Conservation (phyloP, 2,113 vertebrate species). For the Halcyon senegalensis region DNA sequence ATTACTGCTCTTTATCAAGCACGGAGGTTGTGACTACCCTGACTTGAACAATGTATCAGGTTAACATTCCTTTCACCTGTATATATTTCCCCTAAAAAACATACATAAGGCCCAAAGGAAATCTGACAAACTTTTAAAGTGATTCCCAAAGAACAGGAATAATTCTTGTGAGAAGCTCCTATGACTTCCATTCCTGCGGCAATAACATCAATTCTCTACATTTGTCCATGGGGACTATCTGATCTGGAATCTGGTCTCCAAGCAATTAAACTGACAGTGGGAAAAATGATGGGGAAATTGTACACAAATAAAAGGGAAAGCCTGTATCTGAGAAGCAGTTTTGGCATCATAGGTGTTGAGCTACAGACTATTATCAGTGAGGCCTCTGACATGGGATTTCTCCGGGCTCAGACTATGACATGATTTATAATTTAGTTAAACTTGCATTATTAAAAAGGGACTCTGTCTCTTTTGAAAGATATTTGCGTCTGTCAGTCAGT, state of each 20-base stretch:
- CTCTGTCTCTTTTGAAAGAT: background rate
- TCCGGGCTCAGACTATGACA: background rate
- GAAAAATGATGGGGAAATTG: background rate
- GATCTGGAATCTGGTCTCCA: background rate
- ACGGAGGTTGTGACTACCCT: background rate
- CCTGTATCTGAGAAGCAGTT: background rate
- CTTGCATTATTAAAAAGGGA: conserved; percentile 20
- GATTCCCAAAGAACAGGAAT: background rate
- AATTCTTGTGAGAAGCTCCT: background rate
- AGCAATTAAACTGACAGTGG: conserved; percentile 20
- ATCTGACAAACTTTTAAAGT: background rate
- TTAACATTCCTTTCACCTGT: background rate
- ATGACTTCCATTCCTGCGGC: background rate
- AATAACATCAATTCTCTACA: background rate
- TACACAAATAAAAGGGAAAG: background rate
- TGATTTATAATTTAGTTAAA: conserved; percentile 19
- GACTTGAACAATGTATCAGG: background rate
- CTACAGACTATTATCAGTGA: background rate
- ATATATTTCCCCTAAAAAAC: background rate
- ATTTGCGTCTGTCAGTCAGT: background rate
- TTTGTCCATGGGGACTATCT: background rate
- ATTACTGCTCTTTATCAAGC: background rate
- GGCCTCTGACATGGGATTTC: background rate
- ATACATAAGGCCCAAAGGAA: background rate
- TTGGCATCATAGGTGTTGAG: background rate